These are phyloP conservation scores for Kradibia gibbosae DNA, from an alignment of 1,140 invertebrate genomes.

Conservation along the genomic window DNA sequence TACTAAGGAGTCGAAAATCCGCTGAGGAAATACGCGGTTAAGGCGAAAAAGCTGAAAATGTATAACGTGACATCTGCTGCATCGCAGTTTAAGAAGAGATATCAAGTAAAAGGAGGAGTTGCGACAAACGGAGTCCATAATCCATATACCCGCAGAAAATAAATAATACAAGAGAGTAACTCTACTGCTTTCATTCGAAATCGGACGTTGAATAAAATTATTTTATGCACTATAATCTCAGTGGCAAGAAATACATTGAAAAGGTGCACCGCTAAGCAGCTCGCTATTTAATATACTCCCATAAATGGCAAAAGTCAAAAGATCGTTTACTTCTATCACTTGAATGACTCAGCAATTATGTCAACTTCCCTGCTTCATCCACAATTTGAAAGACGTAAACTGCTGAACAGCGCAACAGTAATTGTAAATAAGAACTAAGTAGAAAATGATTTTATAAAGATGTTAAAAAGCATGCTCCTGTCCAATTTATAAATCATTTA, in stretches of 20 bases:
- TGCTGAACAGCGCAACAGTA: not conserved
- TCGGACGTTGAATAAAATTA: conserved; percentile 56
- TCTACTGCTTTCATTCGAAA: too few relatives aligned
- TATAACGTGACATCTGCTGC: not conserved
- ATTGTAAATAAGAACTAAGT: not conserved
- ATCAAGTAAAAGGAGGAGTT: conserved; percentile 40
- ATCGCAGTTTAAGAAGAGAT: not conserved
- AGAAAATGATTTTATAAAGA: too few relatives aligned
- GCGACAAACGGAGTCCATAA: conserved; percentile 59
- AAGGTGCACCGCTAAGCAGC: conserved; percentile 48
- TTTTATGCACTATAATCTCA: conserved; percentile 1
- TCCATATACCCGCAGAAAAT: conserved; percentile 61
- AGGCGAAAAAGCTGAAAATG: conserved; percentile 36
- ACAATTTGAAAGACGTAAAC: not conserved
- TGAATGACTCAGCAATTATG: not conserved
- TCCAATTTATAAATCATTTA: too few relatives aligned
- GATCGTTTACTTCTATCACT: not conserved
- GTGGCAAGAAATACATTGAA: conserved; percentile 46
- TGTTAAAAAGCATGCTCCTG: too few relatives aligned
- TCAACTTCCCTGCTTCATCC: conserved; percentile 15
- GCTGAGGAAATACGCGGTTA: not conserved
- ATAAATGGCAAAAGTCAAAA: not conserved
- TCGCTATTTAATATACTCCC: conserved; percentile 8
- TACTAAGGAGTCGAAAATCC: conserved; percentile 17
- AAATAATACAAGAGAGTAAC: conserved; percentile 62